A percentile compares a stretch with the other conserved stretches of the same genome.
Conservation (phyloP, 2,888 invertebrate genomes). For the Lithophane ornitopus region DNA sequence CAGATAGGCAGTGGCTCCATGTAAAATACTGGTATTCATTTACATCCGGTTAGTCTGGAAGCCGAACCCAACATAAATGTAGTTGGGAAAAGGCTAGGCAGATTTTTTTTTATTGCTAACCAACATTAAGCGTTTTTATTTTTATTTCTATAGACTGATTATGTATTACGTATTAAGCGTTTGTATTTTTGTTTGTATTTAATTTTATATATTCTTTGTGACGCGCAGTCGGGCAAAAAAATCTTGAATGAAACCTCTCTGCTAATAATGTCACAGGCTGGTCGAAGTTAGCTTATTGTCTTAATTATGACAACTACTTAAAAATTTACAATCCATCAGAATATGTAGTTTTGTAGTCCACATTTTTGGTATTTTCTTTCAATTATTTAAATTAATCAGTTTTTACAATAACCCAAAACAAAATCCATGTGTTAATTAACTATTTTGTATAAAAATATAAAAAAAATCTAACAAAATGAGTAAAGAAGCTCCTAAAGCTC, state of each 20-base stretch:
- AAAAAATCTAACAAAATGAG: slow-evolving; percentile 53
- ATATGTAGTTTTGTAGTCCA: slow-evolving; percentile 5
- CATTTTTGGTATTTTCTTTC: slow-evolving; percentile 4
- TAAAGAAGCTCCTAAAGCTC: slow-evolving; percentile 17
- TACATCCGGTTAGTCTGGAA: too few species aligned
- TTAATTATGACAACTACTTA: slow-evolving; percentile 19
- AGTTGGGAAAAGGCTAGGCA: too few species aligned
- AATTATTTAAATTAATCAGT: slow-evolving; percentile 5
- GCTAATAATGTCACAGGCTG: slow-evolving; percentile 15
- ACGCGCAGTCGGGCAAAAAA: neutral
- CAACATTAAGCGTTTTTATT: too few species aligned
- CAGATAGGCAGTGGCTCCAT: too few species aligned
- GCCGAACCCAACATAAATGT: too few species aligned
- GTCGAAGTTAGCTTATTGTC: neutral
- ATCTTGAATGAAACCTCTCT: slow-evolving; percentile 14
- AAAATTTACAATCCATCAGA: slow-evolving; percentile 12
- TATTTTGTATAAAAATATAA: neutral
- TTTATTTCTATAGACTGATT: too few species aligned
- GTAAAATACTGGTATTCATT: too few species aligned
- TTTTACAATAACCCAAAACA: neutral
- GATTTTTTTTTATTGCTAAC: too few species aligned
- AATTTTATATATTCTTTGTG: too few species aligned
- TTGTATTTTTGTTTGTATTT: too few species aligned
- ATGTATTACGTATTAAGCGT: too few species aligned
- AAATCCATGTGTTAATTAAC: slow-evolving; percentile 28